phyloP scores from a whole-genome alignment of 2,888 invertebrate species.

The Sinopyrophorus schimmeli region DNA sequence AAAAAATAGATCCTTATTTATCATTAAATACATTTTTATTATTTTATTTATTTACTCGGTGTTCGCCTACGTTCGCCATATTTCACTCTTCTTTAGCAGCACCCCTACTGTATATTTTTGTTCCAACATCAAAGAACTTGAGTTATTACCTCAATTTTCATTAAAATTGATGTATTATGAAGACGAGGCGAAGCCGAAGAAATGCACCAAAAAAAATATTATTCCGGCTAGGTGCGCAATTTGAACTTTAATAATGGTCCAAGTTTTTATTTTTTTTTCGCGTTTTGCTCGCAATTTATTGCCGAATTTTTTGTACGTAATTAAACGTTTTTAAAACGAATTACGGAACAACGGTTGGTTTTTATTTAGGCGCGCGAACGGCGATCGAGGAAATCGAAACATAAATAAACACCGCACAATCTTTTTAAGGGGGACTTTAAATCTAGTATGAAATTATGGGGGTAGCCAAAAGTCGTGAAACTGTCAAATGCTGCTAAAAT shows the following conservation, averaged over 20 bases:
- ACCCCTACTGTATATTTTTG: too few species aligned
- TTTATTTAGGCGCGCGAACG: not conserved
- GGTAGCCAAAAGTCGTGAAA: conserved; percentile 36
- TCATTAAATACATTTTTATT: too few species aligned
- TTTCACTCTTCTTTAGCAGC: too few species aligned
- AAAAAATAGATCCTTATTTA: too few species aligned
- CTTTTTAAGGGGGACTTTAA: conserved; percentile 36
- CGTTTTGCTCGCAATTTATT: conserved; percentile 19
- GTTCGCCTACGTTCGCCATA: too few species aligned
- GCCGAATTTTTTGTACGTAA: too few species aligned
- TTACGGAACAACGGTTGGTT: too few species aligned
- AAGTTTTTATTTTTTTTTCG: conserved; percentile 10
- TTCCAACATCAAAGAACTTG: conserved; percentile 16
- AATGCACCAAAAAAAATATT: not conserved
- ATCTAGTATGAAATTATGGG: conserved; percentile 37
- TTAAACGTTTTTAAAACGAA: too few species aligned
- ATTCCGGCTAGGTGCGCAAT: conserved; percentile 5
- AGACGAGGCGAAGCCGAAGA: not conserved
- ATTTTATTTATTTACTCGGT: too few species aligned
- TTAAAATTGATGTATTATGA: conserved; percentile 14
- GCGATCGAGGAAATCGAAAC: conserved; percentile 20
- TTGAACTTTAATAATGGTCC: conserved; percentile 14
- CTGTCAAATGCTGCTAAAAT: conserved; percentile 39
- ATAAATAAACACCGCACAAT: conserved; percentile 28
- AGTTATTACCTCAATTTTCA: conserved; percentile 17